phyloP scores from a whole-genome alignment of 1,140 invertebrate genomes.

The Eriocheir sinensis region DNA sequence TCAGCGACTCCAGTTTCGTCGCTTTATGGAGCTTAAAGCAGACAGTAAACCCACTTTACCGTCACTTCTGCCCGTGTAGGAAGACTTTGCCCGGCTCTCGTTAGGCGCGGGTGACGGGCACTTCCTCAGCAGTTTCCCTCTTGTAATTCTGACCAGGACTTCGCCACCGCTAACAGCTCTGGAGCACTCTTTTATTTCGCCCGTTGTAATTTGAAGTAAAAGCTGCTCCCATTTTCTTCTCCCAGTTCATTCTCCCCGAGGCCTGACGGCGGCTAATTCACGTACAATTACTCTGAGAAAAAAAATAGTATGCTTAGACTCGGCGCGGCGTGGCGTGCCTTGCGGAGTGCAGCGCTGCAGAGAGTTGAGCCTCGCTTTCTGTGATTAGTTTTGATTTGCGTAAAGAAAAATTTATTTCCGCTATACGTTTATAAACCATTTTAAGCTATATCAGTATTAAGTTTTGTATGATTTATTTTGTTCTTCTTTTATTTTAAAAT shows the following conservation, averaged over 20 bases:
- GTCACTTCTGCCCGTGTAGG: background rate
- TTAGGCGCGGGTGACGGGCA: background rate
- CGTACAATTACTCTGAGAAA: background rate
- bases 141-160: slow-evolving; percentile 24
- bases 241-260: background rate
- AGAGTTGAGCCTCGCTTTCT: background rate
- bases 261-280: background rate
- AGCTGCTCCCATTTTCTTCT: background rate
- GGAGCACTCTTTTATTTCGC: background rate
- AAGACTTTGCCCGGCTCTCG: background rate
- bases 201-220: slow-evolving; percentile 12
- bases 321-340: background rate
- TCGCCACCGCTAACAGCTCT: background rate
- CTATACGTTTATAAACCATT: too few species aligned
- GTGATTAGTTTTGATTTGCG: too few species aligned
- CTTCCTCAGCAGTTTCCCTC: slow-evolving; percentile 1
- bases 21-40: slow-evolving; percentile 5
- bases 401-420: too few species aligned
- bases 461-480: too few species aligned
- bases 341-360: background rate
- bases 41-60: slow-evolving; percentile 5
- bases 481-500: too few species aligned
- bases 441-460: too few species aligned
- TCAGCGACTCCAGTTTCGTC: background rate
- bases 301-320: background rate